Conservation (phyloP, 2,888 invertebrate species). For the Dusona sp. region DNA sequence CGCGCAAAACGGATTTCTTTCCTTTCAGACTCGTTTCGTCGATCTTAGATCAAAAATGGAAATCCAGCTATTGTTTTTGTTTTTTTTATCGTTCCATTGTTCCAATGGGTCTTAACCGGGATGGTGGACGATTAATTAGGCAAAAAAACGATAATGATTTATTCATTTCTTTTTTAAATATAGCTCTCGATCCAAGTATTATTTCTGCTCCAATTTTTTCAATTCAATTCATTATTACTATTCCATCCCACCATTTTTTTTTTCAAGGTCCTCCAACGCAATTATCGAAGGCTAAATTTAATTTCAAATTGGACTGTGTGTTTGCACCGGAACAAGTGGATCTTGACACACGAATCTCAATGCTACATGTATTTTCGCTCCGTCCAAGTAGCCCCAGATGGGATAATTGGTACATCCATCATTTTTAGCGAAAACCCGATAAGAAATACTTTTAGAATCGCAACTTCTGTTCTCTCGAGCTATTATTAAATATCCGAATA, state of each 20-base stretch:
- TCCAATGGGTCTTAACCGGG: not conserved
- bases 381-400: slow-evolving; percentile 57
- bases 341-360: slow-evolving; percentile 65
- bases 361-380: slow-evolving; percentile 46
- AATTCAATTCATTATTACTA: not conserved
- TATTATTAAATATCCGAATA: slow-evolving; percentile 37
- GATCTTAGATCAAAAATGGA: slow-evolving; percentile 2
- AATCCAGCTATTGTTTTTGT: slow-evolving; percentile 22
- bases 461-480: slow-evolving; percentile 11
- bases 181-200: not conserved
- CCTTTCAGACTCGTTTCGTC: slow-evolving; percentile 13
- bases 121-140: not conserved
- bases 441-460: slow-evolving; percentile 22
- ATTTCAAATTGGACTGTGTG: slow-evolving; percentile 15
- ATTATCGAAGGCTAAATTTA: slow-evolving; percentile 25
- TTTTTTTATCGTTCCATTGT: not conserved
- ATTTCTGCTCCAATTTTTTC: not conserved
- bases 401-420: slow-evolving; percentile 25
- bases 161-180: not conserved
- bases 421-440: slow-evolving; percentile 48
- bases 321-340: slow-evolving; percentile 38
- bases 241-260: not conserved
- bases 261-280: not conserved
- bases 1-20: slow-evolving; percentile 33
- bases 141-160: not conserved